Base-by-base conservation (phyloP, 92 coral and sea anemone genomes). In the Muricea muricata region DNA sequence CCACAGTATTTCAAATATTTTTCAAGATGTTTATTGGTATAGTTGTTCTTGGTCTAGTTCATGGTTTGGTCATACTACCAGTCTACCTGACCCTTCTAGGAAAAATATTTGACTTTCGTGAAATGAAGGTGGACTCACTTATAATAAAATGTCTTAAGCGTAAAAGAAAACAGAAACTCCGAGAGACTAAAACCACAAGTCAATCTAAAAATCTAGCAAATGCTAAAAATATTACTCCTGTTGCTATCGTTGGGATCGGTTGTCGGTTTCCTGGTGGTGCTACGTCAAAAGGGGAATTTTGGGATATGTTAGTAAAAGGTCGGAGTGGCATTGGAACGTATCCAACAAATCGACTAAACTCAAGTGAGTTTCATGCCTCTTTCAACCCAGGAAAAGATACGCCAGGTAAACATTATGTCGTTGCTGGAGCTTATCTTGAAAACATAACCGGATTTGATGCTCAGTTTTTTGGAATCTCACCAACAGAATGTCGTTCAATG, bases 291-390 rank as follows among this genome's bases (percentile, higher is more conserved):
- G 88, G 66, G 26, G 69, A 32, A 31, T 88, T 88, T 69, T 88
- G 91, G 91, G 84, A 88, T 23, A 88, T 88, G 91, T 78, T 88
- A 30, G 58, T 33, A 14, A 48, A 77, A 65, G 91, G 91, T 25
- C 63, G 77, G 65, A 31, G 91, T 42, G 84, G 85, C 70, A 77
- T 86, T 24, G 48, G 65, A 4, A 60, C 73, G 18, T 86, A 79
- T 35, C 91, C 91, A 28, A 61, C 50, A 35, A 73, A 87, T 78
- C 65, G 91, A 46, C 74, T 70, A 1, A 21, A 78, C 21, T 78
- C 55, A 40, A 74, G 35, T n/a, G 79, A 74, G 8, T 56, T 66
- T 37, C 32, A 23, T 30, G 71, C n/a, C n/a, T 31, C 56, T n/a
- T 87, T 67, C 73, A 73, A 85, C 56, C 86, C 92, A 0, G 82